Conservation (phyloP, 2,113 vertebrate species). For the Bothrops jararaca region DNA sequence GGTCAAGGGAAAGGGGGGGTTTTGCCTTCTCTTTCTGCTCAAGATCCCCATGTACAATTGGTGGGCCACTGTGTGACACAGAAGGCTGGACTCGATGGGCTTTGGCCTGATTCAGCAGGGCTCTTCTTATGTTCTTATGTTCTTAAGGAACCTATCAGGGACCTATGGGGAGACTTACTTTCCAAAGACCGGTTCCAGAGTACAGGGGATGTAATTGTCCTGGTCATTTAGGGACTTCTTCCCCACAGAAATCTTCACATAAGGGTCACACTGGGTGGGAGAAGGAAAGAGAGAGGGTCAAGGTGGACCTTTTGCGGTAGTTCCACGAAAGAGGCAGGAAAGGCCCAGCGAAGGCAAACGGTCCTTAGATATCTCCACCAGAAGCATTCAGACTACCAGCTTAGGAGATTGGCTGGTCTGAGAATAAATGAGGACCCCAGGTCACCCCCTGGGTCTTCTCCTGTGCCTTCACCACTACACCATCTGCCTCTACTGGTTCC, state of each 20-base stretch:
- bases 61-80: too few relatives aligned
- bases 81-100: too few relatives aligned
- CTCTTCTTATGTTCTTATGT: too few relatives aligned
- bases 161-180: slow-evolving; percentile 71
- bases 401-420: not conserved
- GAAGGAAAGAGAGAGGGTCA: not conserved
- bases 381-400: not conserved
- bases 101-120: too few relatives aligned
- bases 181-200: slow-evolving; percentile 90
- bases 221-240: slow-evolving; percentile 89
- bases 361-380: not conserved
- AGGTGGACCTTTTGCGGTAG: not conserved
- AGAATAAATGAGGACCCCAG: not conserved
- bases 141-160: fast-evolving
- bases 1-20: too few relatives aligned
- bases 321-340: not conserved
- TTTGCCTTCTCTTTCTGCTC: too few relatives aligned
- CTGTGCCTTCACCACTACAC: not conserved
- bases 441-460: not conserved
- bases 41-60: too few relatives aligned
- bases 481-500: not conserved
- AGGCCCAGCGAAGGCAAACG: not conserved
- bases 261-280: slow-evolving; percentile 87
- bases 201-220: slow-evolving; percentile 88
- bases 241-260: slow-evolving; percentile 89